Base-by-base conservation (phyloP, 1,140 invertebrate genomes). In the Drusus annulatus region DNA sequence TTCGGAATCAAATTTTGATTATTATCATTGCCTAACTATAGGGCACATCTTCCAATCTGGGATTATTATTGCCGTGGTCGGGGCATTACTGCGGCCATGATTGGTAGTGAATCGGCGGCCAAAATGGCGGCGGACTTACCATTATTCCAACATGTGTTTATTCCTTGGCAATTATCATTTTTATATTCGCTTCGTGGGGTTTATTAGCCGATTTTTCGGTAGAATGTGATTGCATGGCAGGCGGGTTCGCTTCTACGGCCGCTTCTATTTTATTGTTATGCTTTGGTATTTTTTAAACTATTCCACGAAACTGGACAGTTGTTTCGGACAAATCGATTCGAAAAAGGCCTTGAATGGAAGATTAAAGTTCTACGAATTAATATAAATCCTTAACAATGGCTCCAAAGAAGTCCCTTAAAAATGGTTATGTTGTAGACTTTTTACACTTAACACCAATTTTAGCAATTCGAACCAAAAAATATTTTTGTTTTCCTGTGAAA, bases 1-100 rank as follows among this genome's bases (percentile, higher is more conserved):
- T 80, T 81, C 82, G 79, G 82, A 83, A 83, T 83, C 79, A 83
- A 83, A 80, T 80, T 83, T 83, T 75, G 79, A 83, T 83, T 83
- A 83, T 83, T 83, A 83, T 79, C 82, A 83, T 80, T 83, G 76
- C 71, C 79, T 83, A 81, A 83, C 79, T 83, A 81, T 81, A 83
- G 82, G 76, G 82, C 69, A 79, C 82, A 79, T 71, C 76, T 80
- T 78, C 45, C 63, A 58, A 75, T 77, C 71, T 80, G 50, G 19
- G 76, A 62, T 65, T 80, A 79, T 83, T 80, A 83, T 79, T 80
- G 79, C 82, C 60, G 77, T 62, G 71, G 74, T 80, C 71, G 62
- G 36, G 19, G 50, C 74, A 76, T 60, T 62, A 76, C 31, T 51
- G 54, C 54, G 13, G 45, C 23, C 23, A 25, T 17, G 71, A 71